Evolutionary conservation across 2,888 invertebrate species (phyloP).

Genomic region (Blastobasis adustella): DNA sequence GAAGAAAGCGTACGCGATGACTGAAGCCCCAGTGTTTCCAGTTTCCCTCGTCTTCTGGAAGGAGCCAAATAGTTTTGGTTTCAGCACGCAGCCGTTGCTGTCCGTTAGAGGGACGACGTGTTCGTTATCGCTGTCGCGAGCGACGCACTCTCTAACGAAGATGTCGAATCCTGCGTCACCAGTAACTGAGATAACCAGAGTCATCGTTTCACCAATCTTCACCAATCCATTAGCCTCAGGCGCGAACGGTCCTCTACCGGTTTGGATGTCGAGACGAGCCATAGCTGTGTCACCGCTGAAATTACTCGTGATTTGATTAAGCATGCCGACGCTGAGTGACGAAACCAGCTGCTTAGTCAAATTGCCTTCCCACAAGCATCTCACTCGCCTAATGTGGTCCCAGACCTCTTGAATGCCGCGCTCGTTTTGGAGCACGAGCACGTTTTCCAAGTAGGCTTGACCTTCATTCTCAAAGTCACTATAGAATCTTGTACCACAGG

Average conservation of each 20-base stretch:
- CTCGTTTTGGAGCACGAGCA: slow-evolving; percentile 85
- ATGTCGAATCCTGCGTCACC: slow-evolving; percentile 88
- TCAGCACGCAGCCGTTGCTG: slow-evolving; percentile 83
- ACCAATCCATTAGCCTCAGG: slow-evolving; percentile 84
- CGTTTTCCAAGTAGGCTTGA: slow-evolving; percentile 86
- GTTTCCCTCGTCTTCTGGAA: slow-evolving; percentile 88
- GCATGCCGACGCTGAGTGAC: slow-evolving; percentile 84
- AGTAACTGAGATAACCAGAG: slow-evolving; percentile 84
- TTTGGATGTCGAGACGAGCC: slow-evolving; percentile 84
- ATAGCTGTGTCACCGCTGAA: slow-evolving; percentile 90
- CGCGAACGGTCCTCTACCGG: slow-evolving; percentile 85
- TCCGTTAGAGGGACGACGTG: slow-evolving; percentile 83
- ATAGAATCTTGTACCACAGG: slow-evolving; percentile 86
- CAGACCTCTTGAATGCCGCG: slow-evolving; percentile 84
- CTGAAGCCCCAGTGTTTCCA: slow-evolving; percentile 81
- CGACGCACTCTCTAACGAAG: slow-evolving; percentile 84
- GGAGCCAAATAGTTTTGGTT: slow-evolving; percentile 86
- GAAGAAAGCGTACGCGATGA: slow-evolving; percentile 86
- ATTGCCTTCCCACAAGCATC: slow-evolving; percentile 89
- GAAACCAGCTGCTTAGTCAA: slow-evolving; percentile 83
- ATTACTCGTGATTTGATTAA: slow-evolving; percentile 86
- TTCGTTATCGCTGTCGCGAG: slow-evolving; percentile 79
- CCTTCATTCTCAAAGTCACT: slow-evolving; percentile 85
- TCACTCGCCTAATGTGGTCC: slow-evolving; percentile 85
- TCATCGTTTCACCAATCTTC: slow-evolving; percentile 88